Evolutionary conservation across 2,797 vertebrate species (phyloP).

Genomic region (Danionella dracula): DNA sequence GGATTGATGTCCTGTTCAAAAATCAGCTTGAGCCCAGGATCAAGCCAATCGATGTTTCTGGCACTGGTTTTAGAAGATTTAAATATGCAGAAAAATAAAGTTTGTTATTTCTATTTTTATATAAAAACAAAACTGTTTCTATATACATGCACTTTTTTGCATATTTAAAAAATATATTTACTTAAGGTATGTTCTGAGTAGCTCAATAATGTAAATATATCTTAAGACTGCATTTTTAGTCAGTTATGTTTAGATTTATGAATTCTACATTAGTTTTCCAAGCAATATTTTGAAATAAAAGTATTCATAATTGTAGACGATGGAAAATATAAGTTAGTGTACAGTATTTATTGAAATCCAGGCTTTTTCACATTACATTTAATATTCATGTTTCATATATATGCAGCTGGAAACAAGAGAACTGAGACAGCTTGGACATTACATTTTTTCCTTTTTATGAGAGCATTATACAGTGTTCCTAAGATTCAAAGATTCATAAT

Average conservation of each 20-base stretch:
- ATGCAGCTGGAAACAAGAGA: neutral
- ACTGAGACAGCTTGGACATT: neutral
- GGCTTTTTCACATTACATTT: neutral
- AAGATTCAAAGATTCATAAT: conserved; percentile 8
- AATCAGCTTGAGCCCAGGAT: conserved; percentile 14
- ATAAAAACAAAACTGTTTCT: too few relatives aligned
- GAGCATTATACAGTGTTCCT: neutral
- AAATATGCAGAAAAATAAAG: neutral
- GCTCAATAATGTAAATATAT: too few relatives aligned
- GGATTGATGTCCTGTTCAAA: conserved; percentile 29
- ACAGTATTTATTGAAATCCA: too few relatives aligned
- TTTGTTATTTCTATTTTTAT: neutral
- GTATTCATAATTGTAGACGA: too few relatives aligned
- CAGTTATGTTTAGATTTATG: too few relatives aligned
- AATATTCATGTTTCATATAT: conserved; percentile 25
- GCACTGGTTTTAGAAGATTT: conserved; percentile 1
- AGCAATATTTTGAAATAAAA: too few relatives aligned
- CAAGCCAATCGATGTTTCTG: neutral
- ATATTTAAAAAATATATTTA: too few relatives aligned
- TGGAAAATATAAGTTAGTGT: too few relatives aligned
- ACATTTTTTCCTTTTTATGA: neutral
- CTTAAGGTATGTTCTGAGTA: too few relatives aligned
- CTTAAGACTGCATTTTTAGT: too few relatives aligned
- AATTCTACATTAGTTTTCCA: too few relatives aligned
- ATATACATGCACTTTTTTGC: too few relatives aligned